Evolutionary conservation across 2,113 vertebrate species (phyloP).

Genomic region (Hystrix brachyura): DNA sequence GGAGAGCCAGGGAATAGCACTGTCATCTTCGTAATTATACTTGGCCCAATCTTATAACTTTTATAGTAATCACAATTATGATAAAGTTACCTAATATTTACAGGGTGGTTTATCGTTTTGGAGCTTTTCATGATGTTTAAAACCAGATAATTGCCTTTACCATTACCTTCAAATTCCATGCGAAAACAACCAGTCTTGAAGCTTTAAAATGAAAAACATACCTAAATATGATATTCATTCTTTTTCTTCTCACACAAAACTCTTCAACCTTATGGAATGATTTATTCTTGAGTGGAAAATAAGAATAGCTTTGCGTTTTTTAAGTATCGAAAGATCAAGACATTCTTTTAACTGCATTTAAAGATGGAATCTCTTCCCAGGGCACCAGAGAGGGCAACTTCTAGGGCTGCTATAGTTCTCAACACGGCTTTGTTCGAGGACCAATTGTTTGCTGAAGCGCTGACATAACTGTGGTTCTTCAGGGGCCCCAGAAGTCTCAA

Average conservation of each 20-base stretch:
- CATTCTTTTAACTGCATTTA: not conserved
- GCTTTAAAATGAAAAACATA: not conserved
- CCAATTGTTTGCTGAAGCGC: conserved; percentile 2
- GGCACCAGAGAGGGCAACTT: not conserved
- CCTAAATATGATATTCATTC: not conserved
- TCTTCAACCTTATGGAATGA: not conserved
- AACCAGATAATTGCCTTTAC: not conserved
- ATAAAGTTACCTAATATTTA: not conserved
- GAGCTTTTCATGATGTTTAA: conserved; percentile 21
- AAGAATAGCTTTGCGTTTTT: not conserved
- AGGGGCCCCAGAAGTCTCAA: not conserved
- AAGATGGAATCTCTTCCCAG: not conserved
- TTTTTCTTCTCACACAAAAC: conserved; percentile 1
- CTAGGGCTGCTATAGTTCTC: not conserved
- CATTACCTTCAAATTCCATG: not conserved
- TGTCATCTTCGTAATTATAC: not conserved
- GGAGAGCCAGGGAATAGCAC: not conserved
- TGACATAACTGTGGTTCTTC: not conserved
- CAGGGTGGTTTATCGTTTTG: not conserved
- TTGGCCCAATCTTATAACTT: conserved; percentile 2
- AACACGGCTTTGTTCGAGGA: not conserved
- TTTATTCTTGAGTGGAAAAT: conserved; percentile 4
- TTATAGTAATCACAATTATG: not conserved
- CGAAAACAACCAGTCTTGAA: not conserved
- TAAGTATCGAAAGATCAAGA: not conserved